phyloP scores from a whole-genome alignment of 1,140 invertebrate genomes.

The Drosophila orosa region DNA sequence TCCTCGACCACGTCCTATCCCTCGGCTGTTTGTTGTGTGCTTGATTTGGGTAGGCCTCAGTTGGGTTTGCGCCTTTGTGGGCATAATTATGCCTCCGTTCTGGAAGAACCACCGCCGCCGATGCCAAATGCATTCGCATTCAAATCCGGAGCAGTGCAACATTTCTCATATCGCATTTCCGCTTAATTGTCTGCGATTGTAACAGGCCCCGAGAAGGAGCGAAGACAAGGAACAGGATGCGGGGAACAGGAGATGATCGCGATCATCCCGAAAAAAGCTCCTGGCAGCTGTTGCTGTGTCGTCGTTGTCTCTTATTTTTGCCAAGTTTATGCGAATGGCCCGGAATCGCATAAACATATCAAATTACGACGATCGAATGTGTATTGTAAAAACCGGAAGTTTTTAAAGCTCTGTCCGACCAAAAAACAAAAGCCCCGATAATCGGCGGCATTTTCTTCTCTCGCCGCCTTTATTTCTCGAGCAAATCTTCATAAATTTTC shows the following conservation, averaged over 20 bases:
- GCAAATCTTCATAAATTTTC: constrained; percentile 53
- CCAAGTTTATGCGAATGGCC: constrained; percentile 59
- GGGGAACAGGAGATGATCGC: constrained; percentile 31
- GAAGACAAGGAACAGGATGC: constrained; percentile 22
- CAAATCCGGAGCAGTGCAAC: constrained; percentile 62
- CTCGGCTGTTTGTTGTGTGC: constrained; percentile 51
- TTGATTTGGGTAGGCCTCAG: constrained; percentile 75
- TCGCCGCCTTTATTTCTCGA: constrained; percentile 24
- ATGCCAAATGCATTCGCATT: constrained; percentile 69
- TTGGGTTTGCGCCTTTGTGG: constrained; percentile 37
- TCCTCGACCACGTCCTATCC: constrained; percentile 37
- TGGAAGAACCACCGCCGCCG: constrained; percentile 18
- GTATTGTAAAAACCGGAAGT: constrained; percentile 67
- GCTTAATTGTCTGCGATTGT: constrained; percentile 66
- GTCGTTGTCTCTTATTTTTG: constrained; percentile 54
- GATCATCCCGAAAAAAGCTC: constrained; percentile 29
- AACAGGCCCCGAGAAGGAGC: constrained; percentile 18
- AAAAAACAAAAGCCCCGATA: constrained; percentile 45
- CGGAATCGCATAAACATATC: constrained; percentile 74
- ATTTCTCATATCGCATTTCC: constrained; percentile 67
- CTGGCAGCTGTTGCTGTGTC: constrained; percentile 50
- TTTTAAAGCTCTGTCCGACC: constrained; percentile 58
- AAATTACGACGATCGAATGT: constrained; percentile 69
- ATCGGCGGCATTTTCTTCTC: constrained; percentile 34
- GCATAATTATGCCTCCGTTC: constrained; percentile 45